phyloP scores from a whole-genome alignment of 1,140 invertebrate species.

The Rhizoglyphus robini region DNA sequence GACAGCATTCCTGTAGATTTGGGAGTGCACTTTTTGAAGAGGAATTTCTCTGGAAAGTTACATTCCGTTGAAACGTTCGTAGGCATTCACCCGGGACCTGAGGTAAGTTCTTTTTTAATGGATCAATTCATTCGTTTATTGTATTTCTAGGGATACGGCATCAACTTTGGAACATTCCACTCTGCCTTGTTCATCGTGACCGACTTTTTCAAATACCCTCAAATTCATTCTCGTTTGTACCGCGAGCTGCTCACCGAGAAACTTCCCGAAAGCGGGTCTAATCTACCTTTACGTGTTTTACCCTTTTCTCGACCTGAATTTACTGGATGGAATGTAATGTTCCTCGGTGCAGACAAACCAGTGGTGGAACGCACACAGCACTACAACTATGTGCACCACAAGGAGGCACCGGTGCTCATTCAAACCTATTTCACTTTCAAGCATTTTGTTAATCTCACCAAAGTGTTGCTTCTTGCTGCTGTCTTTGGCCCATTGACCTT shows the following conservation, averaged over 20 bases:
- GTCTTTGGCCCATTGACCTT: conserved; percentile 52
- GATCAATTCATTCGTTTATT: not conserved
- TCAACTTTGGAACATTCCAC: conserved; percentile 68
- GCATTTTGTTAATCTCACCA: conserved; percentile 33
- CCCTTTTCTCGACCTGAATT: conserved; percentile 48
- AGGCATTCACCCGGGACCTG: not conserved
- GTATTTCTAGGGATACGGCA: conserved; percentile 28
- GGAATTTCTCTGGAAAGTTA: conserved; percentile 22
- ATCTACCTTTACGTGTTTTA: conserved; percentile 14
- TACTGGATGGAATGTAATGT: conserved; percentile 54
- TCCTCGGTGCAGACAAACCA: conserved; percentile 62
- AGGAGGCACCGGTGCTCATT: conserved; percentile 44
- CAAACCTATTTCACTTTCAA: conserved; percentile 33
- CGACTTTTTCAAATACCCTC: too few relatives aligned
- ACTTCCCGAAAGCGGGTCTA: conserved; percentile 18
- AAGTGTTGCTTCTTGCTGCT: conserved; percentile 40
- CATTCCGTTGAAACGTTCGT: conserved; percentile 24
- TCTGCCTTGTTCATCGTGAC: conserved; percentile 49
- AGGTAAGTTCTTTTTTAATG: conserved; percentile 7
- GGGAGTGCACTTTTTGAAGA: conserved; percentile 38
- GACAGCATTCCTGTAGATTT: conserved; percentile 73
- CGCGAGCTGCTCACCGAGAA: conserved; percentile 36
- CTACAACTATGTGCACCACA: conserved; percentile 49
- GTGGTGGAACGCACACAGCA: conserved; percentile 61
- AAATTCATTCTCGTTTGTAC: conserved; percentile 16